Evolutionary conservation across 1,140 invertebrate species (phyloP), one percentile per base, ranked within the genome.

Genomic region (Leptinotarsa texana): DNA sequence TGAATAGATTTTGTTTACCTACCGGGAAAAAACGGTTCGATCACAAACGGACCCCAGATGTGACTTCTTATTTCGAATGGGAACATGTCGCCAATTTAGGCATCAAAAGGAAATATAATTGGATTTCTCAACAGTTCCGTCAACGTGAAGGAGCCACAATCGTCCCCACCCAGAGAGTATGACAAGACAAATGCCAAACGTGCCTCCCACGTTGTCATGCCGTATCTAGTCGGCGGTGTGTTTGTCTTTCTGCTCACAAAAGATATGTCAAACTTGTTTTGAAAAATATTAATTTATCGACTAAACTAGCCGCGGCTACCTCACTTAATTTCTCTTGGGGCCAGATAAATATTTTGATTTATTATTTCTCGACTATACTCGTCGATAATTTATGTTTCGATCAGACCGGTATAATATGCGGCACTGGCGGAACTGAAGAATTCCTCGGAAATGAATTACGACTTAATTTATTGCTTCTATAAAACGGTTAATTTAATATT

Each of bases 141-240:
- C 63, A 15, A 6, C 51, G n/a, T 57, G 51, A 57, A 57, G 15
- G 1, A 6, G 15, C 17, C n/a, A 57, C n/a, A 8, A 57, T 57
- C 51, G 17, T 57, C 51, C 51, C 51, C 51, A 57, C 51, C 15
- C 17, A 57, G 51, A 57, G 17, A 57, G 15, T 15, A 57, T 18
- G 51, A 57, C 15, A 57, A 57, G n/a, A 57, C 51, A 57, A 96
- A 98, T 13, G 98, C 95, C 51, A 57, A 96, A 98, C 13, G 98
- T 95, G 69, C 96, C 96, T 73, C 95, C 94, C 13, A 98, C 93
- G 77, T 95, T 94, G 24, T 91, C 89, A 57, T 97, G 88, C 21
- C 91, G 92, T 65, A 94, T 83, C 81, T 93, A 91, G 0, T 83
- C 86, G 13, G 67, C 67, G n/a, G 78, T 74, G 42, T 66, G 33